Evolutionary conservation across 2,113 vertebrate species (phyloP).

Genomic region (Todiramphus saurophagus): DNA sequence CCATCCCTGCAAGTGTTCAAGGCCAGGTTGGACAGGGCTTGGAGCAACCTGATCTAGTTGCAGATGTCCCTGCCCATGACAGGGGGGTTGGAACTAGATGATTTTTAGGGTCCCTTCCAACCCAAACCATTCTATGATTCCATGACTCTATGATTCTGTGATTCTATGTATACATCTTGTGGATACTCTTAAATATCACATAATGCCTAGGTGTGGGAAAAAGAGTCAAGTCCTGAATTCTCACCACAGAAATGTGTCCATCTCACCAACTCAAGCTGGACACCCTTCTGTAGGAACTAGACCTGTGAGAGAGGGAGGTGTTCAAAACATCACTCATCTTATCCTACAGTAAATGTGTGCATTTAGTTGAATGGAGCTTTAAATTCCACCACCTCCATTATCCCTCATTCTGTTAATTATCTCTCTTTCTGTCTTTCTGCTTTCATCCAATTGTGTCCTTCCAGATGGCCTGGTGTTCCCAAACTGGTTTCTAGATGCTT

Average conservation of each 20-base stretch:
- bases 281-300: fast-evolving
- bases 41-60: background rate
- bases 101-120: too few species aligned
- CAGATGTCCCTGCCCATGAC: background rate
- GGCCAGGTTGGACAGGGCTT: background rate
- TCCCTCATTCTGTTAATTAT: background rate
- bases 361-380: background rate
- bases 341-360: fast-evolving
- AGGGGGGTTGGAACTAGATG: too few species aligned
- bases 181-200: background rate
- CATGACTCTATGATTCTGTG: too few species aligned
- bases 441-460: background rate
- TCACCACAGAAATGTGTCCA: background rate
- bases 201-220: background rate
- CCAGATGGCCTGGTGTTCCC: background rate
- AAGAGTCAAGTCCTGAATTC: background rate
- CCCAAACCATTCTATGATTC: too few species aligned
- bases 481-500: background rate
- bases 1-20: background rate
- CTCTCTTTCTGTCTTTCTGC: background rate
- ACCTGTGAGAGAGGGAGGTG: background rate
- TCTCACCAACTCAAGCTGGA: background rate
- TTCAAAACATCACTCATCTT: background rate
- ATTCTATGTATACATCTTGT: background rate
- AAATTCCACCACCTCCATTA: background rate